Evolutionary conservation across 30 jellyfish, hydroid and myxozoan genomes (phyloP).

Genomic region (Rhopilema esculentum): DNA sequence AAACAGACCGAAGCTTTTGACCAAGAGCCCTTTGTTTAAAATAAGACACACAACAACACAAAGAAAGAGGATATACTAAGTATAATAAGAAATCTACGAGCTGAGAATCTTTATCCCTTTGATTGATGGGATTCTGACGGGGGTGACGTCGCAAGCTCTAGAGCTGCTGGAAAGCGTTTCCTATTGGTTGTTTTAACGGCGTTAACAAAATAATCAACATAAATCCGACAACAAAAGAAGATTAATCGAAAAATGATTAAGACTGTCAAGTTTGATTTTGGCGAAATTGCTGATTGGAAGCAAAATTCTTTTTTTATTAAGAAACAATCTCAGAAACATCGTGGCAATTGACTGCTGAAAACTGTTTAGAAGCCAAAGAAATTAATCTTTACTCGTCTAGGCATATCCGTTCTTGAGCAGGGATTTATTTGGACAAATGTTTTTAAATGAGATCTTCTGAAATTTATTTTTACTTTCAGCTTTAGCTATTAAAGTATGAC

Average conservation of each 20-base stretch:
- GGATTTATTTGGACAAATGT: too few relatives aligned
- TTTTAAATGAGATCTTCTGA: too few relatives aligned
- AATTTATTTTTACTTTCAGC: too few relatives aligned
- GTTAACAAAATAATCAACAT: not conserved
- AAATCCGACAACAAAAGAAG: not conserved
- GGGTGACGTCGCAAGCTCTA: constrained; percentile 13
- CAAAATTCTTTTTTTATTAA: not conserved
- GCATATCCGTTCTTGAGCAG: too few relatives aligned
- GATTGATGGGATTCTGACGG: constrained; percentile 48
- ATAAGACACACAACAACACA: constrained; percentile 6
- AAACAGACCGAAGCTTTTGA: not conserved
- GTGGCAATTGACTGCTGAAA: too few relatives aligned
- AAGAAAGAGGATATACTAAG: not conserved
- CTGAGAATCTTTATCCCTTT: constrained; percentile 21
- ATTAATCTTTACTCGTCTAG: too few relatives aligned
- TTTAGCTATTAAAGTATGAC: too few relatives aligned
- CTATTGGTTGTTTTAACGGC: not conserved
- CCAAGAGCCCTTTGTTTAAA: not conserved
- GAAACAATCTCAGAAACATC: too few relatives aligned
- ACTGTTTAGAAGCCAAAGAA: too few relatives aligned
- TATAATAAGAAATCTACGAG: constrained; percentile 18
- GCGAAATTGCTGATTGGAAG: not conserved
- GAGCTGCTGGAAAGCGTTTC: not conserved
- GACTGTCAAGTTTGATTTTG: not conserved
- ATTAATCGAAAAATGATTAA: not conserved